phyloP scores from a whole-genome alignment of 1,140 invertebrate genomes.

The Drosophila ohnishii region DNA sequence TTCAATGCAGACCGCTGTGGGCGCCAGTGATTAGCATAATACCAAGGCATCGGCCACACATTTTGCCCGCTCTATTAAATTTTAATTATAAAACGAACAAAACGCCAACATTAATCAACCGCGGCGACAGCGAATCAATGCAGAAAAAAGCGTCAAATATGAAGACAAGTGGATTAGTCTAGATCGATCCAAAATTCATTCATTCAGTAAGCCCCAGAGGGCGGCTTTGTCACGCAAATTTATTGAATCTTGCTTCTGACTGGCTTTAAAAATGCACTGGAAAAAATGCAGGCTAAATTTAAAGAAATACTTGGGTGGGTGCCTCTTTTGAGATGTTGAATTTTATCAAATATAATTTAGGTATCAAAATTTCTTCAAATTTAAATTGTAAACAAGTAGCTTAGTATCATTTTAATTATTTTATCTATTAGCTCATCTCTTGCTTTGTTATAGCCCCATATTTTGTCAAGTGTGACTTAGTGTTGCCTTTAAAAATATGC shows the following conservation, averaged over 20 bases:
- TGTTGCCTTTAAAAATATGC: slow-evolving; percentile 7
- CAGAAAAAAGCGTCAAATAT: slow-evolving; percentile 44
- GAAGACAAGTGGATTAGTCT: slow-evolving; percentile 38
- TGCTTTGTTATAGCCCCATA: background rate
- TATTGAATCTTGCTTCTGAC: slow-evolving; percentile 37
- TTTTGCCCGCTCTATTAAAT: slow-evolving; percentile 47
- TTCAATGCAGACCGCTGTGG: slow-evolving; percentile 36
- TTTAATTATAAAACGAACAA: slow-evolving; percentile 56
- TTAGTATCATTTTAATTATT: no score
- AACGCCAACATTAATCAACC: slow-evolving; percentile 51
- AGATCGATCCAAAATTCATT: slow-evolving; percentile 44
- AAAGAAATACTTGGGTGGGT: no score
- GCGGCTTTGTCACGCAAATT: slow-evolving; percentile 75
- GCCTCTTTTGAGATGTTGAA: background rate
- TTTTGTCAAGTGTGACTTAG: slow-evolving; percentile 13
- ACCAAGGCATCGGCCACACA: slow-evolving; percentile 45
- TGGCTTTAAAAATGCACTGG: slow-evolving; percentile 4
- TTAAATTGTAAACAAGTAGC: background rate
- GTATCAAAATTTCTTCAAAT: no score
- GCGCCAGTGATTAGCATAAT: slow-evolving; percentile 54
- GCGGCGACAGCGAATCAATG: slow-evolving; percentile 18
- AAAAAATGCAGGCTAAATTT: background rate
- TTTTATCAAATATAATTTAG: background rate
- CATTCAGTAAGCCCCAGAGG: slow-evolving; percentile 60
- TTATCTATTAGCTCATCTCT: no score